These are phyloP conservation scores for Tapirus terrestris DNA, from an alignment of 2,113 vertebrate genomes.

Conservation along the genomic window DNA sequence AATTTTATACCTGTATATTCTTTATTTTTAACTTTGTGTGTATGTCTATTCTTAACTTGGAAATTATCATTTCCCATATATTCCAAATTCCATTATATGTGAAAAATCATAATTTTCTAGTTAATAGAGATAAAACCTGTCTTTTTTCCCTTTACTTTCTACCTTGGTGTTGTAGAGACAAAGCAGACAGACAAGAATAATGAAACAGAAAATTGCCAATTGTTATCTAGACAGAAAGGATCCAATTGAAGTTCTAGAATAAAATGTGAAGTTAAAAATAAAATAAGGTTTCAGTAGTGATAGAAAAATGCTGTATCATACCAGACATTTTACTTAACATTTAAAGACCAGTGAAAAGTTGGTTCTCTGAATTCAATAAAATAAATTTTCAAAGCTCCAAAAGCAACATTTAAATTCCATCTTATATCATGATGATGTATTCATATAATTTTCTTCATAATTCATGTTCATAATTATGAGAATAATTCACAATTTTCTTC, in stretches of 20 bases:
- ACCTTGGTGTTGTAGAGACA: background rate
- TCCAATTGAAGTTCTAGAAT: background rate
- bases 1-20: constrained; percentile 7
- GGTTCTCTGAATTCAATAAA: background rate
- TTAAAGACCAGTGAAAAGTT: background rate
- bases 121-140: background rate
- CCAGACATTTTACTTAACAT: background rate
- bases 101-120: background rate
- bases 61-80: background rate
- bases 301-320: background rate
- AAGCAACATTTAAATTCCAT: background rate
- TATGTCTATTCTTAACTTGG: background rate
- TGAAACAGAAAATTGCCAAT: background rate
- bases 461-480: too few species aligned
- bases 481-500: background rate
- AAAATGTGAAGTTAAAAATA: constrained; percentile 4
- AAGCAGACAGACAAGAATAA: background rate
- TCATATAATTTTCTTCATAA: background rate
- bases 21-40: constrained; percentile 63
- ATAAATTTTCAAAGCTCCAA: background rate
- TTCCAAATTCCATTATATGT: background rate
- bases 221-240: background rate
- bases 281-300: background rate
- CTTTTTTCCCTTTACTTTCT: background rate
- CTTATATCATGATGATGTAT: background rate